Evolutionary conservation across 2,113 vertebrate species (phyloP).

Genomic region (Prionailurus bengalensis): DNA sequence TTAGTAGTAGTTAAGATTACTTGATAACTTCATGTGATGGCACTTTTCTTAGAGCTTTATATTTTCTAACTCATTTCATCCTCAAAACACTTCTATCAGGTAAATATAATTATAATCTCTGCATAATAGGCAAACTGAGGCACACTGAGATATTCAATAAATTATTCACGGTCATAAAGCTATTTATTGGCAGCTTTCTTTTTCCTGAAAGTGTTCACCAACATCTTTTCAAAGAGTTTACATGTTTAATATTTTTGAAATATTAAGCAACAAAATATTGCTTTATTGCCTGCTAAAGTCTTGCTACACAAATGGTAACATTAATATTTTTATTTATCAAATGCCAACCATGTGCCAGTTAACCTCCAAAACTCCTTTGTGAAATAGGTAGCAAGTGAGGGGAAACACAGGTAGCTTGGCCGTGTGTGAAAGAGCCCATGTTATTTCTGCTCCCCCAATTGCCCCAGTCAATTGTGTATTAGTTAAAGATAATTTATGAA

Average conservation of each 20-base stretch:
- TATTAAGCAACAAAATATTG: not conserved
- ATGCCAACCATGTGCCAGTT: not conserved
- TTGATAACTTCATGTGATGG: not conserved
- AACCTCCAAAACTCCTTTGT: not conserved
- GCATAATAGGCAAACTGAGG: not conserved
- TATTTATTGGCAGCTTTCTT: not conserved
- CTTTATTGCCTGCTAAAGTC: not conserved
- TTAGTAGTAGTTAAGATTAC: not conserved
- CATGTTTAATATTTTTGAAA: slow-evolving; percentile 20
- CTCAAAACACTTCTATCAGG: not conserved
- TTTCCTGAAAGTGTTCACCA: not conserved
- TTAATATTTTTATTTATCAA: not conserved
- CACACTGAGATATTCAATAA: not conserved
- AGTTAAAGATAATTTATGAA: not conserved
- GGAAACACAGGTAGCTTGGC: not conserved
- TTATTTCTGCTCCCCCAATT: not conserved
- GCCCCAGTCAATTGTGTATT: not conserved
- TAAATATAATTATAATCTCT: not conserved
- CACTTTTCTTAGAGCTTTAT: not conserved
- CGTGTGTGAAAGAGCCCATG: not conserved
- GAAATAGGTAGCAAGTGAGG: not conserved
- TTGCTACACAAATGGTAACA: not conserved
- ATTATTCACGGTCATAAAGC: not conserved
- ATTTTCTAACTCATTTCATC: not conserved
- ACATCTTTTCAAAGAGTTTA: not conserved